Percentiles rank a stretch among this genome's conserved stretches.
Evolutionary conservation across 2,113 vertebrate genomes (phyloP).

Genomic region (Cyrtonyx montezumae): DNA sequence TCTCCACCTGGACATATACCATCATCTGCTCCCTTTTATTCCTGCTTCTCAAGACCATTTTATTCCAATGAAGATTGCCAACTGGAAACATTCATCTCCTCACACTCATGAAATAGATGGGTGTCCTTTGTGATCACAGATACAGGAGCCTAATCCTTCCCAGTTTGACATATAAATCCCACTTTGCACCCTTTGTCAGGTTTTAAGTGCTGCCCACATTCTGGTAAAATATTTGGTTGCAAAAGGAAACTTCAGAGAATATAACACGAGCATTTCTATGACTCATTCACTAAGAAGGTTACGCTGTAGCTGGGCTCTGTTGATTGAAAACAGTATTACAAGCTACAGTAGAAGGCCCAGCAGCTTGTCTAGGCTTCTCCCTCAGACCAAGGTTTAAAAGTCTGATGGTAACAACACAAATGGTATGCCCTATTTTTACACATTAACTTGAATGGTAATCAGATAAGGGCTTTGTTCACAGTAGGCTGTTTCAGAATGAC

Average conservation of each 20-base stretch:
- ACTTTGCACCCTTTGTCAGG: neutral
- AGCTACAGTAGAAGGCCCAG: neutral
- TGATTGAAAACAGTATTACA: neutral
- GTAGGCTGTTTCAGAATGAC: neutral
- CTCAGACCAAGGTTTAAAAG: neutral
- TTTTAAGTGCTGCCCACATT: neutral
- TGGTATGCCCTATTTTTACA: neutral
- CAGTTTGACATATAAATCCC: neutral
- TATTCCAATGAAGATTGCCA: neutral
- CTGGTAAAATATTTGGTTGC: neutral
- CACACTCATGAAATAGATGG: neutral
- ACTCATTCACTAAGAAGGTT: neutral
- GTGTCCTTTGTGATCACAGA: neutral
- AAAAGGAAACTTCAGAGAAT: neutral
- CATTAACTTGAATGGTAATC: neutral
- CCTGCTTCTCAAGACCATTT: neutral
- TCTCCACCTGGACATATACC: neutral
- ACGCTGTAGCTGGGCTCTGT: neutral
- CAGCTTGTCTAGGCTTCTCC: neutral
- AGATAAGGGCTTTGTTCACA: neutral
- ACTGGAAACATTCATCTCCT: neutral
- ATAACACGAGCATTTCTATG: neutral
- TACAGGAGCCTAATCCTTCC: neutral
- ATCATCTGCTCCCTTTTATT: constrained; percentile 5
- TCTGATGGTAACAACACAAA: neutral